Evolutionary conservation across 1,140 invertebrate genomes (phyloP), one percentile per base, ranked within the genome.

Genomic region (Saxidomus purpurata): DNA sequence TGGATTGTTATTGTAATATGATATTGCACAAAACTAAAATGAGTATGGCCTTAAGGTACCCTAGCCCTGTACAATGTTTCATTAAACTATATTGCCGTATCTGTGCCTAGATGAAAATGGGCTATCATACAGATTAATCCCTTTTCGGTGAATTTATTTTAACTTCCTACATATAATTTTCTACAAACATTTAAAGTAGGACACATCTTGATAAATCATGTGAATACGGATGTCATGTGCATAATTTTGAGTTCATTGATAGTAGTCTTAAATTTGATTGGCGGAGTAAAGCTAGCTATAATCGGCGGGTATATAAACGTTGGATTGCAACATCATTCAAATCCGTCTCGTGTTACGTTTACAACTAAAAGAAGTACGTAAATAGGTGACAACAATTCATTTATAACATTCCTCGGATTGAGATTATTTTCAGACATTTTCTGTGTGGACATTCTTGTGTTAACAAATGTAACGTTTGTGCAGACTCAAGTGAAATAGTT

Each of bases 261-360:
- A 59, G 6, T 4, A 6, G 17, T 6, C 34, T 38, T 8, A 31
- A 36, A 34, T 55, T 19, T 79, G 76, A 55, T 79, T 79, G 76
- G 76, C 47, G 19, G 76, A 9, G 6, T 8, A 9, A 22, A 6
- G 4, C 47, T 6, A 8, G 17, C 76, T 79, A 79, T 59, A 52
- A 22, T 31, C 15, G 76, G 76, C 28, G 9, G 47, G 49, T 79
- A 79, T 79, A 79, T 52, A 79, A 79, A 36, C 49, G 49, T 36
- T 59, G 17, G 34, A 79, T 47, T 79, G 43, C 47, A 79, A 47
- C 36, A 55, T 79, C 28, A 79, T 52, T 52, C 55, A 4, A 34
- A 55, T 6, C 55, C 25, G 6, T 74, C 49, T 55, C 17, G 22
- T 76, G 43, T 28, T 40, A 19, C 25, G 6, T 61, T n/a, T n/a